Percentiles rank a stretch among this genome's conserved stretches.
These are phyloP conservation scores for Pemphredon lugubris DNA, from an alignment of 2,888 invertebrate genomes.

Conservation along the genomic window DNA sequence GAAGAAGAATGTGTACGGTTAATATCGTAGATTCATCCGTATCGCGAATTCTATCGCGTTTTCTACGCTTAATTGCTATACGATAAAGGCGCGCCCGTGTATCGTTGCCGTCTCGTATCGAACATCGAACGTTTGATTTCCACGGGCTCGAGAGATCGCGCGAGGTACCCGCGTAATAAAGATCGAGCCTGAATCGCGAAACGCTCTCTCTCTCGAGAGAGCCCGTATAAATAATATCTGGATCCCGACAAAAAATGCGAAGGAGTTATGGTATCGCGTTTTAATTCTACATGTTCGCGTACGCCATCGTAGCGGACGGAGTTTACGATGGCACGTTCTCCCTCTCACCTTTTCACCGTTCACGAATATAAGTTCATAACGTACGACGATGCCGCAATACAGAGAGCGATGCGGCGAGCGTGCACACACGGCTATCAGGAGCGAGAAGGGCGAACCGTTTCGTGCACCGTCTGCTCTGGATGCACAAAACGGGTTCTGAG, in stretches of 20 bases:
- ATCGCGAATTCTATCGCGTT: too few species aligned
- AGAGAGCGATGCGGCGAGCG: slow-evolving; percentile 38
- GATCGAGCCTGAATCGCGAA: slow-evolving; percentile 4
- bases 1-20: too few species aligned
- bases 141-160: too few species aligned
- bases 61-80: too few species aligned
- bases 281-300: slow-evolving; percentile 48
- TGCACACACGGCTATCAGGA: slow-evolving; percentile 42
- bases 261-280: slow-evolving; percentile 47
- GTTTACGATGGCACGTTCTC: slow-evolving; percentile 45
- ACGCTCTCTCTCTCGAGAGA: too few species aligned
- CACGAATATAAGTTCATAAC: slow-evolving; percentile 49
- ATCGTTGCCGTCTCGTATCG: too few species aligned
- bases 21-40: too few species aligned
- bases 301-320: too few species aligned
- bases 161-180: slow-evolving; percentile 12
- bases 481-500: slow-evolving; percentile 56
- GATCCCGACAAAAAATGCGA: neutral
- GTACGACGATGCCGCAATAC: slow-evolving; percentile 49
- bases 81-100: too few species aligned
- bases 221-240: slow-evolving; percentile 19
- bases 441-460: slow-evolving; percentile 25
- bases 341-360: slow-evolving; percentile 46
- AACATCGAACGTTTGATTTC: too few species aligned
- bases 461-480: slow-evolving; percentile 41